Evolutionary conservation across 2,113 vertebrate genomes (phyloP).

Genomic region (Sakesphorus luctuosus): DNA sequence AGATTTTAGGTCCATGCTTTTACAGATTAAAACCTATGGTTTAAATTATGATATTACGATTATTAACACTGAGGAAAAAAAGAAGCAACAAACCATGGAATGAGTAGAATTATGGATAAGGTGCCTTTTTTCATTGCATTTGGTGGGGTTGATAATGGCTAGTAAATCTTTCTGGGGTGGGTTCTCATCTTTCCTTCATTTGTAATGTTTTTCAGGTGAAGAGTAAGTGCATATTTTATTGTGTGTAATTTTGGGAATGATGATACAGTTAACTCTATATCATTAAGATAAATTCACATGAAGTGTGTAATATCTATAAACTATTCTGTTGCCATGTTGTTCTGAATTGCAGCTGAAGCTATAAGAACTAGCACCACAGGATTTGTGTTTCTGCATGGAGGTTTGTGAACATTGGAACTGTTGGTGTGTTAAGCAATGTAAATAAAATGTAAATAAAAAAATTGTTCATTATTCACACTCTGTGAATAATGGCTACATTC

Average conservation of each 20-base stretch:
- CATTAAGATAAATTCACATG: not conserved
- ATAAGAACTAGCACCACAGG: not conserved
- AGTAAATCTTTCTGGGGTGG: not conserved
- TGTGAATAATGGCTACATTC: not conserved
- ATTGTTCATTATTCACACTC: not conserved
- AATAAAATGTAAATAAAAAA: not conserved
- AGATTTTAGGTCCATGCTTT: not conserved
- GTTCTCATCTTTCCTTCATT: not conserved
- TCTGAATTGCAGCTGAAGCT: not conserved
- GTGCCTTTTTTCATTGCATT: not conserved
- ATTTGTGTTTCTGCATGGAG: not conserved
- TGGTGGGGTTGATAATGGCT: not conserved
- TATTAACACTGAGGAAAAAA: not conserved
- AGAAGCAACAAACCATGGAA: not conserved
- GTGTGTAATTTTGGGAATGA: not conserved
- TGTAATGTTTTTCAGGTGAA: not conserved
- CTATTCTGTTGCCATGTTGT: not conserved
- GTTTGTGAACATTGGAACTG: constrained; percentile 17
- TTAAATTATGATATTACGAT: not conserved
- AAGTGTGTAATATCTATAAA: not conserved
- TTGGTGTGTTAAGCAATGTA: not conserved
- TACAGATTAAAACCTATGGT: not conserved
- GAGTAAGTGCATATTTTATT: not conserved
- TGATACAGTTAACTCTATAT: not conserved
- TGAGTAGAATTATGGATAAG: not conserved